These are phyloP conservation scores for Apis mellifera DNA, from an alignment of 1,140 invertebrate species.

Conservation along the genomic window DNA sequence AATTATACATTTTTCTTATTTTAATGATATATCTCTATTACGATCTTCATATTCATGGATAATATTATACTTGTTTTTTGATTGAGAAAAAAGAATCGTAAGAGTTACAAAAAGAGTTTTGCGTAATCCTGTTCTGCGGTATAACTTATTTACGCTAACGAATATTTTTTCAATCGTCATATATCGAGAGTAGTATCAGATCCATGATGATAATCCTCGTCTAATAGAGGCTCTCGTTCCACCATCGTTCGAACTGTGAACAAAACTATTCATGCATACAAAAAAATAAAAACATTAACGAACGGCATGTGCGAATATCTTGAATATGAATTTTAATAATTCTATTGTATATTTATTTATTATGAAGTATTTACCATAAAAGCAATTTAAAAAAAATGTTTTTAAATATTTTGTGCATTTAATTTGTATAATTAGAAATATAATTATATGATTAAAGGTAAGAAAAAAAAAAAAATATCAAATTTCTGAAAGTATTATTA, in stretches of 20 bases:
- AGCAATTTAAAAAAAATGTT: too few species aligned
- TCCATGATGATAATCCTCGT: slow-evolving; percentile 74
- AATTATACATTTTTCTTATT: too few species aligned
- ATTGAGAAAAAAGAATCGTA: neutral
- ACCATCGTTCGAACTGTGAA: slow-evolving; percentile 78
- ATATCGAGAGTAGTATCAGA: slow-evolving; percentile 76
- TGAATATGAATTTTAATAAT: neutral
- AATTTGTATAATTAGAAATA: neutral
- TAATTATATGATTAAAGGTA: neutral
- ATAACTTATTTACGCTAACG: slow-evolving; percentile 11
- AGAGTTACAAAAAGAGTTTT: slow-evolving; percentile 4
- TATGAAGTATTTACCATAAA: too few species aligned
- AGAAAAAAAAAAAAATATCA: neutral
- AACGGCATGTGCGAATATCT: slow-evolving; percentile 43
- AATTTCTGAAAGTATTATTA: neutral
- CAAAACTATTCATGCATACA: slow-evolving; percentile 78
- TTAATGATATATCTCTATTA: too few species aligned
- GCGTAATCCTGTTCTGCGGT: neutral
- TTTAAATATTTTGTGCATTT: neutral
- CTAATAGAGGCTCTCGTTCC: slow-evolving; percentile 76
- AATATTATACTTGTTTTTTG: neutral
- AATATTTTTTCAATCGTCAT: slow-evolving; percentile 64
- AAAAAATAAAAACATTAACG: slow-evolving; percentile 61
- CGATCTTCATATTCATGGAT: neutral
- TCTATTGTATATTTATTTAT: too few species aligned